Evolutionary conservation across 2,888 invertebrate species (phyloP), one percentile per base, ranked within the genome.

Genomic region (Pantelozetes paolii): DNA sequence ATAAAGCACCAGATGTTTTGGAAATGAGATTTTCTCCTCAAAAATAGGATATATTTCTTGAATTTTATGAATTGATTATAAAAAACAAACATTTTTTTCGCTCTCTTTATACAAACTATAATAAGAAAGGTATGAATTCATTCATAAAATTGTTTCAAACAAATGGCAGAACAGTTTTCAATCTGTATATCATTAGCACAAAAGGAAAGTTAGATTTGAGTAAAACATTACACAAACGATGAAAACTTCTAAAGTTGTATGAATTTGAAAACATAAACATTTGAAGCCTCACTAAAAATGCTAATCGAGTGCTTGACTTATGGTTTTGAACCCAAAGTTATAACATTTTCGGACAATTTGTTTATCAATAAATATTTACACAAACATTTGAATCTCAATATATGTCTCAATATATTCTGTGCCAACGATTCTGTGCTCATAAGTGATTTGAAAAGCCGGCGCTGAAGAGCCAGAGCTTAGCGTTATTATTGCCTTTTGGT

Each of bases 1-100:
- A 59, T 59, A 59, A 59, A 23, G 57, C 5, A 59, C 20, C 57
- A 59, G 57, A 59, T 59, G 57, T 59, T 59, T 50, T 13, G 20
- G 26, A 11, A 28, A 20, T 26, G 26, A n/a, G 18, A n/a, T n/a
- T n/a, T n/a, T 50, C 50, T 8, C 26, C 26, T 26, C 11, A 59
- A 20, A 9, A 59, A 59, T 59, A 59, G 3, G 26, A 23, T 8
- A 23, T 50, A 50, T 28, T 6, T 59, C 57, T 23, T 6, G 13
- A 59, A 26, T 59, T 59, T 26, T n/a, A 59, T 59, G 57, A 59
- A n/a, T n/a, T n/a, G n/a, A n/a, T 59, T 8, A 59, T 23, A 9
- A 59, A 59, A 59, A 59, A 59, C 26, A 26, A 59, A 59, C n/a
- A n/a, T n/a, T n/a, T n/a, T n/a, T n/a, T n/a, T n/a, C n/a, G n/a